Evolutionary conservation across 1,140 invertebrate species (phyloP).

Genomic region (Atopsyche davidsoni): DNA sequence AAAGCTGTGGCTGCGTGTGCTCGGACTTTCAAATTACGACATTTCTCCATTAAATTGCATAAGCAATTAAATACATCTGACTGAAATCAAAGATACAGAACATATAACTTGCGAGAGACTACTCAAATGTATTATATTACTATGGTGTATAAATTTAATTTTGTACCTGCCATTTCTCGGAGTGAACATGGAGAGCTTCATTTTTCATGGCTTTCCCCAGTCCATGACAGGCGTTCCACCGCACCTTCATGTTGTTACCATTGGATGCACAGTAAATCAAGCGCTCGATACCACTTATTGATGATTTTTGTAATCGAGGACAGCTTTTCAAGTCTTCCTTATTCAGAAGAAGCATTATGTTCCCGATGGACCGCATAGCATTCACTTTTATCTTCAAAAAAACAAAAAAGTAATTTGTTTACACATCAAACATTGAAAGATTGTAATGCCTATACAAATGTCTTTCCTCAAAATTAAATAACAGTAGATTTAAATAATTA

Average conservation of each 20-base stretch:
- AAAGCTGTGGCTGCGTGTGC: conserved; percentile 77
- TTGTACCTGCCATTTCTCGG: conserved; percentile 50
- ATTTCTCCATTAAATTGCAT: conserved; percentile 45
- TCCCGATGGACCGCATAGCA: conserved; percentile 72
- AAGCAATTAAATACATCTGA: conserved; percentile 45
- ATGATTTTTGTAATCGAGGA: conserved; percentile 43
- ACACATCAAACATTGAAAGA: not conserved
- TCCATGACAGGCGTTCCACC: conserved; percentile 89
- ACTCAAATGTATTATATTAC: not conserved
- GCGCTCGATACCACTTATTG: conserved; percentile 51
- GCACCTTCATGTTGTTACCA: conserved; percentile 74
- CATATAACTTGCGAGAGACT: not conserved
- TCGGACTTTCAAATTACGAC: conserved; percentile 62
- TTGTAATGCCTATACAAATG: not conserved
- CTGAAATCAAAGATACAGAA: conserved; percentile 28
- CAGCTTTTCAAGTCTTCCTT: conserved; percentile 46
- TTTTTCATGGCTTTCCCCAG: conserved; percentile 72
- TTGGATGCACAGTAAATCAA: conserved; percentile 61
- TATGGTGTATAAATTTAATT: not conserved
- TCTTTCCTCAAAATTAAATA: too few relatives aligned
- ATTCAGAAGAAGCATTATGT: conserved; percentile 62
- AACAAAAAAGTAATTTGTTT: not conserved
- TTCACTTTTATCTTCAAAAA: conserved; percentile 60
- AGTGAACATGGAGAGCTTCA: conserved; percentile 48
- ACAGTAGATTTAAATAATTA: too few relatives aligned